phyloP scores from a whole-genome alignment of 2,888 invertebrate genomes.

The Drosophila cracens region DNA sequence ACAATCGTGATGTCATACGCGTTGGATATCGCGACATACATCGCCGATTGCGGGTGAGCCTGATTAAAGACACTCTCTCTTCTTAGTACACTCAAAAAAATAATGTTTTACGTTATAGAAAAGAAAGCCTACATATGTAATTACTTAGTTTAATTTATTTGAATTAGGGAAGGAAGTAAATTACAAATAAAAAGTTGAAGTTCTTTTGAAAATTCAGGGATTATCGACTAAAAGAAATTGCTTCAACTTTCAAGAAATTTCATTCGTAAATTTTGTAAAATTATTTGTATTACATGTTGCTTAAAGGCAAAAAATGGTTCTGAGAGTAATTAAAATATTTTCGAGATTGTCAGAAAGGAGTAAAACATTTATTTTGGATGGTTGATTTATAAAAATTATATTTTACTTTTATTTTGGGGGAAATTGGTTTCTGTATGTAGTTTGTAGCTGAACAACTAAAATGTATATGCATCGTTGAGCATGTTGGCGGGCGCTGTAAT shows the following conservation, averaged over 20 bases:
- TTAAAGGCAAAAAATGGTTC: neutral
- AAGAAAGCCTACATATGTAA: neutral
- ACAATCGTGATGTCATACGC: conserved; percentile 90
- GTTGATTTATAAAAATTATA: neutral
- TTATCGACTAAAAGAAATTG: neutral
- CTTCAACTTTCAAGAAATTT: neutral
- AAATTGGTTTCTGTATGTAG: neutral
- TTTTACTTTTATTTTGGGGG: neutral
- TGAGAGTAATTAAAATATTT: neutral
- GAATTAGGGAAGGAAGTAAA: neutral
- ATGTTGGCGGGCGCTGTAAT: conserved; percentile 25
- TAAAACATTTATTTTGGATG: neutral
- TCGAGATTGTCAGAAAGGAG: neutral
- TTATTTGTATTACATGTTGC: neutral
- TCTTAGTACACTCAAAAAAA: neutral
- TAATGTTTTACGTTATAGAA: neutral
- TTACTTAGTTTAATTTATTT: neutral
- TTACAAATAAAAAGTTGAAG: neutral
- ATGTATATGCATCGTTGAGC: conserved; percentile 71
- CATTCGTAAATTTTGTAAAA: neutral
- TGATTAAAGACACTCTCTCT: neutral
- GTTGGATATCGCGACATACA: conserved; percentile 94
- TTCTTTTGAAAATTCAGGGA: neutral
- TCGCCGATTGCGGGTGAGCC: conserved; percentile 90
- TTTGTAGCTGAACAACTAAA: conserved; percentile 20